Evolutionary conservation across 2,113 vertebrate species (phyloP), one percentile per base, ranked within the genome.

Genomic region (Malurus alboscapulatus): DNA sequence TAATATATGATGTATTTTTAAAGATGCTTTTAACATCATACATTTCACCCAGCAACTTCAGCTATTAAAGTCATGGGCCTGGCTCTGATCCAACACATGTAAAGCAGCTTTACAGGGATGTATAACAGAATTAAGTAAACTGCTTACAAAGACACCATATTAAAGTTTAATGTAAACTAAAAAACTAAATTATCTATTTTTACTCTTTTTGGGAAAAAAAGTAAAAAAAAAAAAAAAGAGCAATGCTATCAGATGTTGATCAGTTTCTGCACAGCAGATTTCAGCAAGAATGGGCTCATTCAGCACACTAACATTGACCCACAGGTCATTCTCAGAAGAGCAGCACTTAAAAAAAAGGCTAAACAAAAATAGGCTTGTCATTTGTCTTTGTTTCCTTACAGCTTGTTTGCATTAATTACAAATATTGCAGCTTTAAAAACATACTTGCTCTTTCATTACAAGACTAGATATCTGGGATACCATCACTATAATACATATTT

Each of bases 1-100:
- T 14, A 47, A 68, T 0, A 1, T n/a, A 44, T 12, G 5, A 74
- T 3, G 0, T 3, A 30, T 9, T 53, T 26, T 61, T 65, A 32
- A 75, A 84, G n/a, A 22, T 14, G 15, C 17, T 92, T 84, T 57
- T 87, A 55, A 80, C 20, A 71, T 40, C 36, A 50, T 24, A 81
- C 30, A 63, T 36, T 40, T 68, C 32, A 36, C 6, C 14, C 22
- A 86, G 48, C 12, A 84, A 50, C 17, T 71, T 77, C 54, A 45
- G 32, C 20, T 62, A 34, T 4, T 58, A 62, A 47, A 26, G 55
- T 55, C 44, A 57, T 18, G 8, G 30, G 21, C 9, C 36, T n/a
- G n/a, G n/a, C n/a, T 34, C 34, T 34, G 34, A 34, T 34, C 34
- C 34, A 34, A 34, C 8, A 32, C 0, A 0, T 2, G 10, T 40